Evolutionary conservation across 30 jellyfish, hydroid and myxozoan species (phyloP), one percentile per base, ranked within the genome.

Genomic region (Cassiopea xamachana): DNA sequence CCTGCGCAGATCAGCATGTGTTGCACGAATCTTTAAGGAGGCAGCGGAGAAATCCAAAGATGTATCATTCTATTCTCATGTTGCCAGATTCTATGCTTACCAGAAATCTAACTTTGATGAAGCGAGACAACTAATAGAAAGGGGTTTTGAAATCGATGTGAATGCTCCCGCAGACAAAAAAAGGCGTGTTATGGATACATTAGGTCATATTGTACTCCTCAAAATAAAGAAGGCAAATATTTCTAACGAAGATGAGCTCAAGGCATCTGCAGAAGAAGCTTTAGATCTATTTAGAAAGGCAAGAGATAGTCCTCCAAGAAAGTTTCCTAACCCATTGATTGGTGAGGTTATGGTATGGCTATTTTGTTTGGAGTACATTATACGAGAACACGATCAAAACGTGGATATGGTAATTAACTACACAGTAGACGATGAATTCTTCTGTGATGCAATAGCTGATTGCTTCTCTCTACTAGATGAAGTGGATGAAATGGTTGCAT

Each of bases 341-440:
- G 94, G 94, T 16, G 94, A 87, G 68, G 82, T 87, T 5, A 77
- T 60, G 27, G 90, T 87, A 8, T 87, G 94, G 94, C 90, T 60
- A 74, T 87, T 87, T 64, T 87, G 94, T 59, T 80, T 87, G 39
- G 90, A 87, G 44, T 78, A 87, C 85, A 19, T 87, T 7, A 78
- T 87, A 16, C 67, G 47, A 27, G 27, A 73, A 58, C 67, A 87
- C 15, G 90, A 78, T 17, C 1, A 49, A 2, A 58, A 87, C 69
- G 90, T 70, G 13, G 90, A 87, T 43, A 69, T 27, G 73, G 94
- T 86, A 48, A 16, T 87, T 1, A 18, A 71, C 43, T 79, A 46
- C 86, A 68, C 78, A 46, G 43, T 77, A 49, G 7, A 55, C 1
- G 72, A 55, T 71, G 90, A 87, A 43, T 87, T 87, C 78, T 87